These are phyloP conservation scores for Drosophila aldrichi DNA, from an alignment of 2,888 invertebrate genomes.

Conservation along the genomic window DNA sequence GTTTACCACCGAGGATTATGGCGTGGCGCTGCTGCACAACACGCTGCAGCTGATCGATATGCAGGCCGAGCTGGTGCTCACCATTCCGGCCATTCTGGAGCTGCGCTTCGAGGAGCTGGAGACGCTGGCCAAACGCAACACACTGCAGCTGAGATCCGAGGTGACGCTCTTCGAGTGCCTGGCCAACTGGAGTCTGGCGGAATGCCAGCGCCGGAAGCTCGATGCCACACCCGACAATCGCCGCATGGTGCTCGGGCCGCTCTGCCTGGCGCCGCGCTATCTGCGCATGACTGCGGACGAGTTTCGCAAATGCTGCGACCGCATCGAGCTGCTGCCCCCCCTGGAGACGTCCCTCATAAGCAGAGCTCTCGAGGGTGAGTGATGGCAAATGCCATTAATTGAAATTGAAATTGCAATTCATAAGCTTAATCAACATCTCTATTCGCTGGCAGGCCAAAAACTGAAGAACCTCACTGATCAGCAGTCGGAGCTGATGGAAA, in stretches of 20 bases:
- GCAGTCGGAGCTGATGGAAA: conserved; percentile 83
- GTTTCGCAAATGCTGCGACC: conserved; percentile 83
- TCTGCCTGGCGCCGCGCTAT: conserved; percentile 84
- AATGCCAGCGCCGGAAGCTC: conserved; percentile 84
- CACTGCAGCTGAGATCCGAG: conserved; percentile 84
- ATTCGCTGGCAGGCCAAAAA: conserved; percentile 75
- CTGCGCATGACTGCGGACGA: conserved; percentile 81
- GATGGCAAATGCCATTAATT: not conserved
- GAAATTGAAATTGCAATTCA: not conserved
- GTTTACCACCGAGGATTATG: conserved; percentile 84
- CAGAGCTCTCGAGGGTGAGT: conserved; percentile 82
- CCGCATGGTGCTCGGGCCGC: conserved; percentile 83
- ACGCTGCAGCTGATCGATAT: conserved; percentile 85
- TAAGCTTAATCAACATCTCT: not conserved
- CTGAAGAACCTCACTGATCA: conserved; percentile 83
- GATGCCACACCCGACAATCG: conserved; percentile 84
- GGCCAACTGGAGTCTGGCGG: conserved; percentile 84
- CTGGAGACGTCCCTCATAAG: conserved; percentile 82
- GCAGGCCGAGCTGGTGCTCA: conserved; percentile 84
- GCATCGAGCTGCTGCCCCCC: conserved; percentile 83
- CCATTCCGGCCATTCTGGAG: conserved; percentile 80
- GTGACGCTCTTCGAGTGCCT: conserved; percentile 84
- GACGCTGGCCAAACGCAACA: conserved; percentile 84
- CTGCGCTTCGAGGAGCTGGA: conserved; percentile 85
- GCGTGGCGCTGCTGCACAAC: conserved; percentile 84